Conservation (phyloP, 2,113 vertebrate genomes). For the Cynoglossus semilaevis region DNA sequence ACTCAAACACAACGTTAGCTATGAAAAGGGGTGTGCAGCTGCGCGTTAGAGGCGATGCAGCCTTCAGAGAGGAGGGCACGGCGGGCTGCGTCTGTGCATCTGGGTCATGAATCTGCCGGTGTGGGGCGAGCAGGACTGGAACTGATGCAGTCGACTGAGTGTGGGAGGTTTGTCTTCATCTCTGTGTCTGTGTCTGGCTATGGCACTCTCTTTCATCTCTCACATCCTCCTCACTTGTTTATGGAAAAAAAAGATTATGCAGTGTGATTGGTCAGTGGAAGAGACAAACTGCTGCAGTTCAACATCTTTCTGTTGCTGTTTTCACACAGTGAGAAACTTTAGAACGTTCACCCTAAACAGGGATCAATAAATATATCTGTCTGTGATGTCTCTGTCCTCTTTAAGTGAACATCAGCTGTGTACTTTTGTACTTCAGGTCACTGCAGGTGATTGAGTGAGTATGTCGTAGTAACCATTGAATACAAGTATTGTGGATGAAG, state of each 20-base stretch:
- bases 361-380: too few relatives aligned
- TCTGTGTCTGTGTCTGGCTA: constrained; percentile 41
- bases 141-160: constrained; percentile 24
- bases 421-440: too few relatives aligned
- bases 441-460: too few relatives aligned
- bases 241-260: background rate
- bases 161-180: constrained; percentile 54
- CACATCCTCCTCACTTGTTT: background rate
- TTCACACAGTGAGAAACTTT: background rate
- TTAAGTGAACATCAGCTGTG: too few relatives aligned
- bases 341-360: too few relatives aligned
- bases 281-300: background rate
- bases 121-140: constrained; percentile 48
- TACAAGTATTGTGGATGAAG: too few relatives aligned
- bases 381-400: too few relatives aligned
- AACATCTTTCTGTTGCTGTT: background rate
- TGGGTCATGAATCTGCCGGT: constrained; percentile 43
- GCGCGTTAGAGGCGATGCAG: constrained; percentile 48
- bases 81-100: constrained; percentile 44
- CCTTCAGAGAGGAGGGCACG: constrained; percentile 42
- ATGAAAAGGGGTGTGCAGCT: constrained; percentile 45
- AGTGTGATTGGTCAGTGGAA: background rate
- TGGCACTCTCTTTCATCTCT: constrained; percentile 38
- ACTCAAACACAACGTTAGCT: constrained; percentile 54
- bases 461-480: too few relatives aligned